Conservation (phyloP, 2,113 vertebrate species). For the Galemys pyrenaicus region DNA sequence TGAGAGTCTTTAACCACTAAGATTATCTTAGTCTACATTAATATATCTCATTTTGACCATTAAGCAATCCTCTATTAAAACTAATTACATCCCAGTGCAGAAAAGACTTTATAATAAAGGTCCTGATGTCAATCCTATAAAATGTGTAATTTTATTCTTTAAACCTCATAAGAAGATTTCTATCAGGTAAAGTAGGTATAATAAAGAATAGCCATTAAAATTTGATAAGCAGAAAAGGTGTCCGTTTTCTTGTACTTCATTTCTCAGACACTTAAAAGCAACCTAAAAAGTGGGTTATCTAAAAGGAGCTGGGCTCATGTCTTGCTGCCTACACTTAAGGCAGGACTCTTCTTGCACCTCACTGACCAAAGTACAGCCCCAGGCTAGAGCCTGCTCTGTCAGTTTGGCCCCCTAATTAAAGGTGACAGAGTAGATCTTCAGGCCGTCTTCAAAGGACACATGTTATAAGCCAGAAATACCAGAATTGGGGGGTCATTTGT, state of each 20-base stretch:
- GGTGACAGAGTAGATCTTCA: background rate
- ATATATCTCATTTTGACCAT: conserved; percentile 26
- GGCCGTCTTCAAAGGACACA: background rate
- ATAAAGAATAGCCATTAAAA: conserved; percentile 15
- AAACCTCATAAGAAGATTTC: conserved; percentile 41
- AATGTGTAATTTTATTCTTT: conserved; percentile 35
- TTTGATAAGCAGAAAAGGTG: background rate
- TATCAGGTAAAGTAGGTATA: background rate
- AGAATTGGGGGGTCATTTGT: background rate
- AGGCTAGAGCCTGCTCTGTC: background rate
- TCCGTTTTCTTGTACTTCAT: conserved; percentile 19
- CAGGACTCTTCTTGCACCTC: background rate
- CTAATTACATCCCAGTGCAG: conserved; percentile 26
- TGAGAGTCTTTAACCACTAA: conserved; percentile 5
- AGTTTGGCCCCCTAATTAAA: background rate
- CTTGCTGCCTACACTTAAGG: background rate
- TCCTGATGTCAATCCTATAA: conserved; percentile 43
- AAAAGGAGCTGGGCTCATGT: background rate
- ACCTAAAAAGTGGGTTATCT: background rate
- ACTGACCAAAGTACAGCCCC: background rate
- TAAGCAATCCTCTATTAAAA: conserved; percentile 46
- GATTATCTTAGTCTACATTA: conserved; percentile 32
- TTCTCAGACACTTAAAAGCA: background rate
- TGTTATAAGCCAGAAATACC: background rate
- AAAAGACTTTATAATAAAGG: conserved; percentile 39